Conservation (phyloP, 64 coral and sea anemone species). For the Trachythela sp. region DNA sequence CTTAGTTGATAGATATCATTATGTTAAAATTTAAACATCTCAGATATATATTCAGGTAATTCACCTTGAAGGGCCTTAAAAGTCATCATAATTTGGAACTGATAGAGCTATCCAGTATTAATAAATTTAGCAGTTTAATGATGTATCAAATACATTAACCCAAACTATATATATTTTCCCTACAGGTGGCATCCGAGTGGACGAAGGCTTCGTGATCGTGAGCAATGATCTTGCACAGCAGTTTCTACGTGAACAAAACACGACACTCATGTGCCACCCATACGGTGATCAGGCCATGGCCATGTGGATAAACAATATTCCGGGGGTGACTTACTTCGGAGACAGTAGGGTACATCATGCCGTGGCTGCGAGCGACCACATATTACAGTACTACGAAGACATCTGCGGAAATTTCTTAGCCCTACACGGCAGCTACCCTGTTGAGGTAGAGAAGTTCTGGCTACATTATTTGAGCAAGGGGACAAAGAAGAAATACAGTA, state of each 20-base stretch:
- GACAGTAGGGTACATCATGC: constrained; percentile 72
- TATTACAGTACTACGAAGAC: constrained; percentile 55
- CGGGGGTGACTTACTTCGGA: constrained; percentile 65
- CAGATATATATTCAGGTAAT: too few relatives aligned
- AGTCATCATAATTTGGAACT: too few relatives aligned
- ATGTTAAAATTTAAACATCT: too few relatives aligned
- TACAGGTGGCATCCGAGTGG: constrained; percentile 55
- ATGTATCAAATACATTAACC: too few relatives aligned
- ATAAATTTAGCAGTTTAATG: too few relatives aligned
- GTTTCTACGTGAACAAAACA: constrained; percentile 58
- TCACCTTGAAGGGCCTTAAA: too few relatives aligned
- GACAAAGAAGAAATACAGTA: neutral
- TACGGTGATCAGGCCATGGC: constrained; percentile 83
- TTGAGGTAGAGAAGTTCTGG: constrained; percentile 77
- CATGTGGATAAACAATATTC: constrained; percentile 83
- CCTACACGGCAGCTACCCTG: constrained; percentile 75
- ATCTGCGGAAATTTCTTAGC: constrained; percentile 63
- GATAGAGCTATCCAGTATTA: too few relatives aligned
- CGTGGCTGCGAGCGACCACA: constrained; percentile 54
- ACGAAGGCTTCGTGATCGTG: constrained; percentile 81
- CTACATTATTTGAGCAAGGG: neutral
- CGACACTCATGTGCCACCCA: constrained; percentile 73
- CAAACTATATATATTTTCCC: too few relatives aligned
- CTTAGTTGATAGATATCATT: too few relatives aligned
- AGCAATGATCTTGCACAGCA: constrained; percentile 58